Conservation (phyloP, 2,888 invertebrate species). For the Luffia ferchaultella region DNA sequence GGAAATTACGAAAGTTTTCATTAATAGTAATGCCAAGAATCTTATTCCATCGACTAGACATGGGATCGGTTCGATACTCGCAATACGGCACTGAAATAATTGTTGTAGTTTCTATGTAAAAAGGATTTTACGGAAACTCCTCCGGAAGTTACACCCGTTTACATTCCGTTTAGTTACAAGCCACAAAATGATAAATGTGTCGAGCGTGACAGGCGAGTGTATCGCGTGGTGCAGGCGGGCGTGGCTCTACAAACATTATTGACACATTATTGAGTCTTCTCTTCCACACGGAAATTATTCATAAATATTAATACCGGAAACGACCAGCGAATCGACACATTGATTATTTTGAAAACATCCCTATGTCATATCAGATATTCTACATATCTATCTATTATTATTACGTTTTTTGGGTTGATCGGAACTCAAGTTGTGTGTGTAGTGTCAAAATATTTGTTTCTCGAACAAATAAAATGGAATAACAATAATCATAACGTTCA, state of each 20-base stretch:
- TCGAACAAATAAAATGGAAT: constrained; percentile 1
- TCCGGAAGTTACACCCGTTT: constrained; percentile 10
- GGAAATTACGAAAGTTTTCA: too few species aligned
- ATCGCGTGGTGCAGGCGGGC: constrained; percentile 16
- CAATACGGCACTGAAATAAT: too few species aligned
- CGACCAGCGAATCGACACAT: constrained; percentile 24
- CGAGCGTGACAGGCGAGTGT: constrained; percentile 37
- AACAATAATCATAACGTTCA: too few species aligned
- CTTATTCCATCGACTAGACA: too few species aligned
- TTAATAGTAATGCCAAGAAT: too few species aligned
- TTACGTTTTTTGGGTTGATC: not conserved
- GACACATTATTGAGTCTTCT: constrained; percentile 42
- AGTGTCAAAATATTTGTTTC: not conserved
- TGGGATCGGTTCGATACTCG: too few species aligned
- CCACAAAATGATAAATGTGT: constrained; percentile 42
- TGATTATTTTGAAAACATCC: constrained; percentile 31
- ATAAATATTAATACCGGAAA: constrained; percentile 25
- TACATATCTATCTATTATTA: not conserved
- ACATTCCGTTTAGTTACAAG: constrained; percentile 20
- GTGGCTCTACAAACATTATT: constrained; percentile 29
- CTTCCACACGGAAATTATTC: constrained; percentile 30
- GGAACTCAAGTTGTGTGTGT: not conserved
- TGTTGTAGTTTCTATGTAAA: too few species aligned
- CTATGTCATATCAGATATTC: constrained; percentile 8
- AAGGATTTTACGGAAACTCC: not conserved